Conservation (phyloP, 2,888 invertebrate genomes). For the Tanytarsus gracilentus region DNA sequence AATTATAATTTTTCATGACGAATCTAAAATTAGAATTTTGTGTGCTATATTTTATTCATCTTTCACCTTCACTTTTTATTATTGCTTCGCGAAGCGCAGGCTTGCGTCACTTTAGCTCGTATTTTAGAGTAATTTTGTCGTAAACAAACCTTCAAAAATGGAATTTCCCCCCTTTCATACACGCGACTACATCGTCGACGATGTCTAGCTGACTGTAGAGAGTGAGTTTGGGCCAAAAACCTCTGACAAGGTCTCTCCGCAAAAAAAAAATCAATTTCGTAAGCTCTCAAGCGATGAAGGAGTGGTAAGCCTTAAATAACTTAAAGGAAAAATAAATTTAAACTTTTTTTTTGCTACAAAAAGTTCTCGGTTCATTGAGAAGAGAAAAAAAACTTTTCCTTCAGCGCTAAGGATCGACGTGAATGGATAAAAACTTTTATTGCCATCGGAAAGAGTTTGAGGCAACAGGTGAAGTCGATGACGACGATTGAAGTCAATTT, state of each 20-base stretch:
- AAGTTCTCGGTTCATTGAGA: not conserved
- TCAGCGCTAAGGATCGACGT: not conserved
- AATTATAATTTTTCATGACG: no score
- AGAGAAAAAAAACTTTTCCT: not conserved
- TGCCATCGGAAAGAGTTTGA: not conserved
- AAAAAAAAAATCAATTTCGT: not conserved
- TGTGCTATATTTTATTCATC: no score
- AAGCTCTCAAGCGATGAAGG: not conserved
- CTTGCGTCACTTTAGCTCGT: conserved; percentile 8
- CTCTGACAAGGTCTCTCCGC: conserved; percentile 7
- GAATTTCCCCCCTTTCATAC: conserved; percentile 5
- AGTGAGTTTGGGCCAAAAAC: not conserved
- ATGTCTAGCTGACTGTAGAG: not conserved
- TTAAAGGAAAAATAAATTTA: no score
- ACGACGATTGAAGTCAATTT: not conserved
- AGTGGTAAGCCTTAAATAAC: no score
- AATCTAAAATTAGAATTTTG: no score
- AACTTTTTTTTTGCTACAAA: no score
- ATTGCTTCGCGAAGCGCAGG: not conserved
- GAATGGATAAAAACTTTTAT: not conserved
- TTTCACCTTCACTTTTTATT: no score
- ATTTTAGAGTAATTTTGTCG: conserved; percentile 1
- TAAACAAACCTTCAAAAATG: conserved; percentile 20
- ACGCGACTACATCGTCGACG: not conserved
- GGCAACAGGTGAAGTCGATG: conserved; percentile 15